Evolutionary conservation across 2,113 vertebrate genomes (phyloP), one percentile per base, ranked within the genome.

Genomic region (Crotalus horridus): DNA sequence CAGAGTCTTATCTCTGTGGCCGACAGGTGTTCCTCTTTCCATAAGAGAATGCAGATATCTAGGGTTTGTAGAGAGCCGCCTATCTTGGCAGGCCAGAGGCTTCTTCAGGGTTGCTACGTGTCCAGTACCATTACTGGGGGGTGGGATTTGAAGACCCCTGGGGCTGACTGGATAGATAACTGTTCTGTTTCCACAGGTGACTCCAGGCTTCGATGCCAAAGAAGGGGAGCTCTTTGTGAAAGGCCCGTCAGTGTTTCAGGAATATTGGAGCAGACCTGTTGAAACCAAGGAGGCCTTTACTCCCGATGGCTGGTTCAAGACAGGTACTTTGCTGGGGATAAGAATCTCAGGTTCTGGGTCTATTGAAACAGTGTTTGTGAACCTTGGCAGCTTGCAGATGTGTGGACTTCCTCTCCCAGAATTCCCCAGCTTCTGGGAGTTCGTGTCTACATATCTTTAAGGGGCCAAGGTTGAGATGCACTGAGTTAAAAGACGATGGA

Each of bases 201-300:
- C 96, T 0, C 96, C 98, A 0, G 98, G 98, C 56, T 96, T 98
- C 3, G 97, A 98, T 89, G 98, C 97, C 0, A 99, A 98, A 59
- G 99, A 99, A 87, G 99, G 99, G 8, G 98, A 99, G 94, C 98
- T 99, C 93, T 96, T 98, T 3, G 98, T 99, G 89, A 98, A 95
- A 85, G 99, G 99, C 0, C 97, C 98, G 0, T 98, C 98, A 0
- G 98, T 99, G 90, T 99, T 99, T 95, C 98, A 95, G 0, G 97
- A 99, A 92, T 99, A 99, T 97, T 99, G 99, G 99, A 98, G 98
- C 96, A 98, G 98, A 89, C 97, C 98, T 51, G 96, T 96, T 39
- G 99, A 99, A 54, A 99, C 99, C 0, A 95, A 54, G 3, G 97
- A 97, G 0, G 97, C 98, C 29, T 99, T 99, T 96, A 99, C 98